Evolutionary conservation across 1,140 invertebrate species (phyloP), one percentile per base, ranked within the genome.

Genomic region (Cyphomyrmex costatus): DNA sequence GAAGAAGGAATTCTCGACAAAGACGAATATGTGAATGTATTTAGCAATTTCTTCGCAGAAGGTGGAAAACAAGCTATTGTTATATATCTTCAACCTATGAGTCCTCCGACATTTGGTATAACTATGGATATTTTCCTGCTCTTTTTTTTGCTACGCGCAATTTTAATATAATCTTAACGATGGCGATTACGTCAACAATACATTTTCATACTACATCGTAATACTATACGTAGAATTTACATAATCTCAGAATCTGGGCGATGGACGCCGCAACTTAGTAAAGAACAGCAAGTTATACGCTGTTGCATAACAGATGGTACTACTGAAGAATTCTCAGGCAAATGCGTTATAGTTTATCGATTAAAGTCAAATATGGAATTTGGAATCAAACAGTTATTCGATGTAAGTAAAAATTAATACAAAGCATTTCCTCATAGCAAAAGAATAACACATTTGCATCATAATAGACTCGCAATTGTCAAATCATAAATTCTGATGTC

Each of bases 1-100:
- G 94, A 97, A 91, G 96, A 97, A 85, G 97, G 97, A 49, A 95
- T 97, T 16, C 95, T 96, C 42, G 97, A 97, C 92, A 95, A 95
- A 65, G 96, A 96, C 58, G 90, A 95, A 78, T 96, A 97, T 90
- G 93, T 97, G 3, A 94, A 96, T 36, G 91, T 96, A 51, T 92
- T 97, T 51, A 96, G 96, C 56, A 95, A 88, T 73, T 95, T 97
- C 65, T 95, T 96, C 24, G 88, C 92, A 2, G 93, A 95, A 79
- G 94, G 92, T 27, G 96, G 96, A 3, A 92, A 92, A 66, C 92
- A 91, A 86, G 95, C 94, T 3, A 90, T 96, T 19, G 92, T 96
- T 68, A 95, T 97, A 79, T 95, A 94, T 88, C 96, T 95, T 91
- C 96, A 96, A 79, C 80, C 94, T 24, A 95, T 95, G 90, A 91